phyloP scores from a whole-genome alignment of 2,113 vertebrate species.

The Procavia capensis region DNA sequence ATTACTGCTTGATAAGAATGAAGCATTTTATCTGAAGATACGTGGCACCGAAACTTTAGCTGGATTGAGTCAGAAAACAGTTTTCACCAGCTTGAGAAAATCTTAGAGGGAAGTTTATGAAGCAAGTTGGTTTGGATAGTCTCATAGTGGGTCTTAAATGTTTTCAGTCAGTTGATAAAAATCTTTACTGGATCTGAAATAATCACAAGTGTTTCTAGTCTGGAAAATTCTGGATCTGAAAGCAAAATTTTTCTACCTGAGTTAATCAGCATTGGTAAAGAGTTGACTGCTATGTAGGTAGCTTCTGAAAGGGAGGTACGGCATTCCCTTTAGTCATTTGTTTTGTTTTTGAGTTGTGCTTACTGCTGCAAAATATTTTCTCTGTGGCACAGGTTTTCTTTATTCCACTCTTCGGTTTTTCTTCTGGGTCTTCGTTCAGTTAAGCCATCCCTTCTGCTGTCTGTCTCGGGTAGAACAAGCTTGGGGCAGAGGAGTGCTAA shows the following conservation, averaged over 20 bases:
- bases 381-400: background rate
- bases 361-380: background rate
- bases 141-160: conserved; percentile 31
- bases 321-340: background rate
- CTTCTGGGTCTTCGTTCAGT: background rate
- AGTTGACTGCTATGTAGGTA: background rate
- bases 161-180: conserved; percentile 35
- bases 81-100: conserved; percentile 52
- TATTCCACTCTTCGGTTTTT: background rate
- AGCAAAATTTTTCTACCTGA: background rate
- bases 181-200: background rate
- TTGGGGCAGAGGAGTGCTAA: background rate
- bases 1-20: conserved; percentile 68
- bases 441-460: background rate
- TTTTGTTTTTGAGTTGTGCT: background rate
- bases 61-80: conserved; percentile 50
- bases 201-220: background rate
- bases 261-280: background rate
- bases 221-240: background rate
- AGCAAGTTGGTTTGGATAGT: conserved; percentile 34
- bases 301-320: background rate
- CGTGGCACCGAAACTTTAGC: background rate
- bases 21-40: conserved; percentile 61
- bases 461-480: background rate
- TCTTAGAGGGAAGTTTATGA: conserved; percentile 49